Base-by-base conservation (phyloP, 2,888 invertebrate genomes). In the Rhogogaster chlorosoma region DNA sequence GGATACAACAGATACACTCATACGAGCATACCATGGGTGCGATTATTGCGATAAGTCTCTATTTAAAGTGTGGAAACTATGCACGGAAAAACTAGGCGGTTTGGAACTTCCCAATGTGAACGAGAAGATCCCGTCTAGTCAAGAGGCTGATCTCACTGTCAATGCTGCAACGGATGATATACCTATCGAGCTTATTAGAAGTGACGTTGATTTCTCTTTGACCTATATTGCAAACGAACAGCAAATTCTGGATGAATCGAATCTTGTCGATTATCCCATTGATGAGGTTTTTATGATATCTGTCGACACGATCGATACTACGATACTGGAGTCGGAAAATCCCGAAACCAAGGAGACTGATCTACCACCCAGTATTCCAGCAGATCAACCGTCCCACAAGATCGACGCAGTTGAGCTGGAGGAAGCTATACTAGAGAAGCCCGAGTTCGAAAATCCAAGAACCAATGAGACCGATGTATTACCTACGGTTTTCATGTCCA, bases 61-160 rank as follows among this genome's bases (percentile, higher is more conserved):
- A 45, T 75, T 75, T 38, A 42, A 75, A 42, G 75, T 75, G 22
- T 75, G n/a, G 42, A 32, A 75, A 75, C n/a, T 42, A 42, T 75
- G 75, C 42, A 38, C 42, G 36, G 75, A 75, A 42, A 75, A 42
- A 75, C n/a, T 12, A 75, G 12, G 32, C 42, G 75, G 26, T 45
- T 75, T 42, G 45, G 75, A 75, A 26, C 42, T 38, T 45, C 22
- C 12, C 22, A n/a, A 22, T 18, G 42, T 18, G 42, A 75, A 42
- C 12, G 38, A 75, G 15, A 12, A 75, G 2, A 75, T 75, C 75
- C 75, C 75, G 42, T 5, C 12, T 22, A 75, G 42, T 32, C 45
- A 75, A 49, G 49, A 75, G 22, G 38, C 10, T 75, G 75, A 45
- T 75, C 5, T 64, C 64, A 64, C 6, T 64, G 64, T 22, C 64